Evolutionary conservation across 2,797 vertebrate species (phyloP).

Genomic region (Bovichtus diacanthus): DNA sequence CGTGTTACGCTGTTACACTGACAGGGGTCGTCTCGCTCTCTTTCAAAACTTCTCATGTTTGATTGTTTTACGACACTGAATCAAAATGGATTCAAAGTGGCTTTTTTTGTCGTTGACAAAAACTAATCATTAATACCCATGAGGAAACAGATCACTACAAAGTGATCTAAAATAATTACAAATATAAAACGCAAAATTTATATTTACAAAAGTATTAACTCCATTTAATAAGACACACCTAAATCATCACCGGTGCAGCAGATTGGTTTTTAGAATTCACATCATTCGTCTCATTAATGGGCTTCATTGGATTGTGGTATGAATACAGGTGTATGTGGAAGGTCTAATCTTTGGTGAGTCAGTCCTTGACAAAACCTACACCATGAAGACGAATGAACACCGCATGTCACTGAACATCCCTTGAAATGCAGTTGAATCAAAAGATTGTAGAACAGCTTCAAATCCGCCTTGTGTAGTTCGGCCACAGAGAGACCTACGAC

Average conservation of each 20-base stretch:
- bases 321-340: neutral
- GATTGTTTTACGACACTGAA: neutral
- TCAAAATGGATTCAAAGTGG: neutral
- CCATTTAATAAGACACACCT: neutral
- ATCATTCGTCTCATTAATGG: neutral
- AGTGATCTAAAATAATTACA: neutral
- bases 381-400: neutral
- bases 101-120: neutral
- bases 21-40: neutral
- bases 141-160: conserved; percentile 10
- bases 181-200: neutral
- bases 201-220: neutral
- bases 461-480: too few relatives aligned
- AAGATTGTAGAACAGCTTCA: neutral
- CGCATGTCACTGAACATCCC: neutral
- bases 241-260: conserved; percentile 1
- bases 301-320: neutral
- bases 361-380: neutral
- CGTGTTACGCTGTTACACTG: neutral
- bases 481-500: neutral
- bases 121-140: neutral
- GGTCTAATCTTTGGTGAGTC: neutral
- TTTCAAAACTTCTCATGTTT: neutral
- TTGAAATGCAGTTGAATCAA: neutral
- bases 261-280: neutral